These are phyloP conservation scores for Drosophila nebulosa DNA, from an alignment of 1,140 invertebrate species.

Conservation along the genomic window DNA sequence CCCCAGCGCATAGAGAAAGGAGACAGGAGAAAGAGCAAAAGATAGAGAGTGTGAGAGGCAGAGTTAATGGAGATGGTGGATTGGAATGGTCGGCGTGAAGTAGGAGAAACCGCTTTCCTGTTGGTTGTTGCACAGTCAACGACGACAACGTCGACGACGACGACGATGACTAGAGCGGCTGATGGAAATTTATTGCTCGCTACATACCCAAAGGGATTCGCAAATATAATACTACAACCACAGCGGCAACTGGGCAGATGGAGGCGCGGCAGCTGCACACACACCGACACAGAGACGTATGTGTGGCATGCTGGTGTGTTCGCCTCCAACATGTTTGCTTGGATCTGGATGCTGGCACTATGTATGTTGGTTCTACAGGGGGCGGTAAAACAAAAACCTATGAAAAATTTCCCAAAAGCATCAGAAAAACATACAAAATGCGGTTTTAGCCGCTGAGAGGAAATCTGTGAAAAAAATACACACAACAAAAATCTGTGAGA, in stretches of 20 bases:
- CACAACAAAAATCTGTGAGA: slow-evolving; percentile 56
- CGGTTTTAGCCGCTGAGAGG: slow-evolving; percentile 63
- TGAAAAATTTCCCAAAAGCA: slow-evolving; percentile 69
- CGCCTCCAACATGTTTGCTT: slow-evolving; percentile 29
- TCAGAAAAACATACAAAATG: slow-evolving; percentile 74
- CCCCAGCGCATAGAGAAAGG: slow-evolving; percentile 20
- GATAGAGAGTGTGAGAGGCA: not conserved
- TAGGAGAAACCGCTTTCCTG: slow-evolving; percentile 59
- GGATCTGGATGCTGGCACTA: slow-evolving; percentile 1
- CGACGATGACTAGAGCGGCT: slow-evolving; percentile 39
- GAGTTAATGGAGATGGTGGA: slow-evolving; percentile 55
- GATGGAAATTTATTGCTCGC: slow-evolving; percentile 76
- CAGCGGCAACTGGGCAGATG: slow-evolving; percentile 20
- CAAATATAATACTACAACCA: slow-evolving; percentile 72
- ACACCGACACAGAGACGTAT: slow-evolving; percentile 67
- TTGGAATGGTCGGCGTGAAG: slow-evolving; percentile 51
- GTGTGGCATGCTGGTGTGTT: slow-evolving; percentile 31
- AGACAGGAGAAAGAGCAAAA: not conserved
- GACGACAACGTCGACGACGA: slow-evolving; percentile 15
- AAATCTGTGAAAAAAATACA: slow-evolving; percentile 39
- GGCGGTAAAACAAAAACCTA: slow-evolving; percentile 63
- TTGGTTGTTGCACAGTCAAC: slow-evolving; percentile 34
- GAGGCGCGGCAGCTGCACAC: slow-evolving; percentile 31
- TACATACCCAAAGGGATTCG: slow-evolving; percentile 77
- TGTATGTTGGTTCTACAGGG: slow-evolving; percentile 9